Evolutionary conservation across 92 coral and sea anemone genomes (phyloP), one percentile per base, ranked within the genome.

Genomic region (Palythoa caribaeorum): DNA sequence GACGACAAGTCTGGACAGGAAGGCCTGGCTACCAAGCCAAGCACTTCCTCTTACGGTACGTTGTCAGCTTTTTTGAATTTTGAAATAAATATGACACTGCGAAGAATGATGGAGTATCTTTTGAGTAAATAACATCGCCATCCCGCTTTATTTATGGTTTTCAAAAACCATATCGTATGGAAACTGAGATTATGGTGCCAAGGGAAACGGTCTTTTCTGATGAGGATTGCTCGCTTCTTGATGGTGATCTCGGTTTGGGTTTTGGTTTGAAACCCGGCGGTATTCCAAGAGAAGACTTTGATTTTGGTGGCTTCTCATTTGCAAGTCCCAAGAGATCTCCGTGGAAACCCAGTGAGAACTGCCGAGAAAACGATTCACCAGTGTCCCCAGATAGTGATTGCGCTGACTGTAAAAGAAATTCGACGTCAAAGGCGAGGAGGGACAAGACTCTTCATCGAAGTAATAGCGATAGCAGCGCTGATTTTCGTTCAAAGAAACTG

Each of bases 191-290:
- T 44, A 88, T 92, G 92, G 90, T 78, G 16, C 89, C 89, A 6
- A 62, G 75, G 37, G 78, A 38, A 92, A 78, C 83, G 1, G 76
- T 84, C 37, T 92, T 91, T 6, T 92, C 94, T 3, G 94, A 92
- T 38, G 90, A 90, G n/a, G 89, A 79, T 38, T 88, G 62, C 55
- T 78, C 83, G 35, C 47, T 63, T 51, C 73, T 48, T 37, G 90
- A 95, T 17, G 94, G 89, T 79, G 98, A 95, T 85, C 87, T 95
- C 19, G 98, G 98, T 2, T 89, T 95, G 52, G 98, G 98, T 12
- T 91, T 90, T 47, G 98, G 98, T 50, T 62, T 90, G 12, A 95
- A 95, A 78, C 98, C 98, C 4, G 98, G 98, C 17, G 98, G 96
- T 52, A 72, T 95, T 21, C 98, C 96, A 8, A 91, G 90, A 69